Evolutionary conservation across 2,888 invertebrate species (phyloP).

Genomic region (Fabriciana adippe): DNA sequence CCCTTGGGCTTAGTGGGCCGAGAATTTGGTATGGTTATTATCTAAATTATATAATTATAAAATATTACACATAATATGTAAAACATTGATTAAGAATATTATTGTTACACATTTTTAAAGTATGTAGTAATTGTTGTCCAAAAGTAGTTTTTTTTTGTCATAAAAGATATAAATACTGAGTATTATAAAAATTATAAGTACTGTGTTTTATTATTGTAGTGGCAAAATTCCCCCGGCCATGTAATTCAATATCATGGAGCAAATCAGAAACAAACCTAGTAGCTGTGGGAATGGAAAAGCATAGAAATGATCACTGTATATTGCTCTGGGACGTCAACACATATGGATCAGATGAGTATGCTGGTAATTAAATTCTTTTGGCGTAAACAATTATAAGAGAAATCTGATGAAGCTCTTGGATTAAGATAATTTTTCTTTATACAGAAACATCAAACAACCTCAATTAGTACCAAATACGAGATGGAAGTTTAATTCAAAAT

Average conservation of each 20-base stretch:
- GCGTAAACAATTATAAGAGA: not conserved
- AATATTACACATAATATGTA: too few species aligned
- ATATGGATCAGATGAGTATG: conserved; percentile 61
- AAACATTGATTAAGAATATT: too few species aligned
- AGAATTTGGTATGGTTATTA: conserved; percentile 85
- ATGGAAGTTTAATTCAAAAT: too few species aligned
- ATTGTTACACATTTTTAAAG: too few species aligned
- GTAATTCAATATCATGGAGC: conserved; percentile 95
- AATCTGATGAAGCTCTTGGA: too few species aligned
- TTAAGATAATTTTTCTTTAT: too few species aligned
- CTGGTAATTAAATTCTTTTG: conserved; percentile 44
- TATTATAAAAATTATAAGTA: conserved; percentile 1
- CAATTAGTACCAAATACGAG: too few species aligned
- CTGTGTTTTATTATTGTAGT: conserved; percentile 73
- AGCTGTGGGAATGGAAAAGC: conserved; percentile 94
- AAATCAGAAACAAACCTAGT: conserved; percentile 90
- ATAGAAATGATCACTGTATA: conserved; percentile 93
- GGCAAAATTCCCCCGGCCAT: conserved; percentile 91
- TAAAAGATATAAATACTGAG: not conserved
- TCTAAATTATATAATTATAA: too few species aligned
- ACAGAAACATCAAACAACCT: too few species aligned
- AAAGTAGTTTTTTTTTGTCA: too few species aligned
- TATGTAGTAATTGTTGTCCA: too few species aligned
- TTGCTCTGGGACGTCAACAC: conserved; percentile 92
- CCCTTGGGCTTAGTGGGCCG: conserved; percentile 86